Evolutionary conservation across 2,797 vertebrate genomes (phyloP).

Genomic region (Sebastes matsubarae): DNA sequence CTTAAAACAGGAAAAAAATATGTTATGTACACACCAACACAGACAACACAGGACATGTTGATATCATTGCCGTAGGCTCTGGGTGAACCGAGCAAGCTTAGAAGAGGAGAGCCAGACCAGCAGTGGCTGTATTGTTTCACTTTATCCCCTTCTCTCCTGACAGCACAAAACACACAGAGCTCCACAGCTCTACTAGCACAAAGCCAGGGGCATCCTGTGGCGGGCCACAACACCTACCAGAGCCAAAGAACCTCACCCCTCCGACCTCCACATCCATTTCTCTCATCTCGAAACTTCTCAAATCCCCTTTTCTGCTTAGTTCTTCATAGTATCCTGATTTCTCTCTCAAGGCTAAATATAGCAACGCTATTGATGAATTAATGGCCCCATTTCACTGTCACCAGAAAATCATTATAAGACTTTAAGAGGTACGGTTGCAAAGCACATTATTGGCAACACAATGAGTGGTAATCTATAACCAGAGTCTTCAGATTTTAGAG

Average conservation of each 20-base stretch:
- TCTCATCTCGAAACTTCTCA: background rate
- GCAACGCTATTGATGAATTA: slow-evolving; percentile 8
- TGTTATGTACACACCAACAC: background rate
- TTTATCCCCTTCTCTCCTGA: slow-evolving; percentile 69
- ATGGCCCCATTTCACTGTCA: slow-evolving; percentile 8
- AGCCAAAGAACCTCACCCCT: slow-evolving; percentile 45
- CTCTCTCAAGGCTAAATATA: slow-evolving; percentile 18
- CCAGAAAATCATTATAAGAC: slow-evolving; percentile 36
- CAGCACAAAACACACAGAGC: slow-evolving; percentile 61
- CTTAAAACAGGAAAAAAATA: background rate
- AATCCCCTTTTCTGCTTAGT: background rate
- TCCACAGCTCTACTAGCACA: slow-evolving; percentile 44
- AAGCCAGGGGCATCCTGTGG: slow-evolving; percentile 33
- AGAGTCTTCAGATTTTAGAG: background rate
- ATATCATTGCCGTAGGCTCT: slow-evolving; percentile 33
- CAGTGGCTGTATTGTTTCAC: slow-evolving; percentile 66
- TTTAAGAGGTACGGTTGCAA: slow-evolving; percentile 11
- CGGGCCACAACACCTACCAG: slow-evolving; percentile 24
- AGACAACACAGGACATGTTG: slow-evolving; percentile 7
- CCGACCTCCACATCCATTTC: background rate
- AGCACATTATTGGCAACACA: slow-evolving; percentile 23
- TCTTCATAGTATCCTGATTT: background rate
- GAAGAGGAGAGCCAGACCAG: slow-evolving; percentile 42
- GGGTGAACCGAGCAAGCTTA: slow-evolving; percentile 40
- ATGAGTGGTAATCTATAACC: slow-evolving; percentile 20